These are phyloP conservation scores for Casuarius casuarius DNA, from an alignment of 2,113 vertebrate species.

Conservation along the genomic window DNA sequence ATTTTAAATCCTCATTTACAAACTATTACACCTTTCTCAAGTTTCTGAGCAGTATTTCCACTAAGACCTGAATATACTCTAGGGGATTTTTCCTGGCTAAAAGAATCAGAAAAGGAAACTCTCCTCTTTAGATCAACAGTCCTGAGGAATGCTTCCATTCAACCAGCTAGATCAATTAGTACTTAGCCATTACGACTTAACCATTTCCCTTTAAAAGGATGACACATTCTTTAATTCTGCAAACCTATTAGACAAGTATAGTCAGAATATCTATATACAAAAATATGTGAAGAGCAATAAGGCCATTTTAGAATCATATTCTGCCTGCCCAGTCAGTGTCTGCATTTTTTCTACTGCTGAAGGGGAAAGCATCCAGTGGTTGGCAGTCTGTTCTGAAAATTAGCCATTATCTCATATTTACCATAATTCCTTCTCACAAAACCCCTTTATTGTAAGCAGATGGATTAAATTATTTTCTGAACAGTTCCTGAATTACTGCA, in stretches of 20 bases:
- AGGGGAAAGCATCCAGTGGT: not conserved
- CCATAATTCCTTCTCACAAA: not conserved
- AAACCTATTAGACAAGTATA: not conserved
- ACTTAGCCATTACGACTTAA: not conserved
- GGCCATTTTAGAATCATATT: not conserved
- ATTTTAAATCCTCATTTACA: constrained; percentile 70
- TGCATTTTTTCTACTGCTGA: not conserved
- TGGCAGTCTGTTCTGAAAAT: not conserved
- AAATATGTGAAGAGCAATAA: not conserved
- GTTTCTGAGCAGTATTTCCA: constrained; percentile 47
- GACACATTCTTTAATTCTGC: not conserved
- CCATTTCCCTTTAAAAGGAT: not conserved
- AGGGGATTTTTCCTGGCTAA: constrained; percentile 19
- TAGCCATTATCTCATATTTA: not conserved
- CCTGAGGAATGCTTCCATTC: constrained; percentile 13
- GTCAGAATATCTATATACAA: not conserved
- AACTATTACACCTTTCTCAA: constrained; percentile 42
- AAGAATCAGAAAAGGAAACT: constrained; percentile 27
- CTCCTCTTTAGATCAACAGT: constrained; percentile 36
- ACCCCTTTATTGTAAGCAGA: not conserved
- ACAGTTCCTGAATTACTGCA: not conserved
- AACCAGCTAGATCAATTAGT: constrained; percentile 25
- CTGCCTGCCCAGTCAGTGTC: not conserved
- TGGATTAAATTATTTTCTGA: not conserved
- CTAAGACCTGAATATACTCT: not conserved